A percentile compares a stretch with the other conserved stretches of the same genome.
Evolutionary conservation across 2,888 invertebrate genomes (phyloP).

Genomic region (Thecocarcelia acutangulata): DNA sequence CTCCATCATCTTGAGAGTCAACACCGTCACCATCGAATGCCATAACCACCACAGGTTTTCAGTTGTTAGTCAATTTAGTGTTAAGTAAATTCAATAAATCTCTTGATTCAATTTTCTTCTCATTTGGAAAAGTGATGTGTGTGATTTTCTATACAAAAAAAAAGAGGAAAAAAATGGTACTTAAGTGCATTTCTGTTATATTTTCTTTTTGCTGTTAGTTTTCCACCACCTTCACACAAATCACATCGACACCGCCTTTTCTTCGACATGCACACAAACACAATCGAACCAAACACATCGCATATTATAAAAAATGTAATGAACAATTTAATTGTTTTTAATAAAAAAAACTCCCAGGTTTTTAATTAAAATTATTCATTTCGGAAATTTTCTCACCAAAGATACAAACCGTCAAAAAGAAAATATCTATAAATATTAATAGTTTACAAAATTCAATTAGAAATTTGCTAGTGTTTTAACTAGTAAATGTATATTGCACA

Average conservation of each 20-base stretch:
- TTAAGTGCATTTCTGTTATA: slow-evolving; percentile 7
- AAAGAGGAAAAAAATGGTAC: neutral
- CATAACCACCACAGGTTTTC: slow-evolving; percentile 1
- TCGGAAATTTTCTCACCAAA: neutral
- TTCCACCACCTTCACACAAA: slow-evolving; percentile 45
- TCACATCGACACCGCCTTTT: slow-evolving; percentile 58
- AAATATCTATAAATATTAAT: no score
- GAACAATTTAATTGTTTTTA: neutral
- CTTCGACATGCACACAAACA: slow-evolving; percentile 54
- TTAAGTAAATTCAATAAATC: slow-evolving; percentile 46
- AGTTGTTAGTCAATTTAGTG: slow-evolving; percentile 23
- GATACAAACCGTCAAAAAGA: neutral
- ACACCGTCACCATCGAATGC: slow-evolving; percentile 3
- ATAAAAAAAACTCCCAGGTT: slow-evolving; percentile 10
- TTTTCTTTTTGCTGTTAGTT: slow-evolving; percentile 49
- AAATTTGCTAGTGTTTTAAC: no score
- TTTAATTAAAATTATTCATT: neutral
- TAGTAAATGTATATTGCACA: neutral
- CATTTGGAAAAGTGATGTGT: slow-evolving; percentile 12
- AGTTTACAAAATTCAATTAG: no score
- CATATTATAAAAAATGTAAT: slow-evolving; percentile 12
- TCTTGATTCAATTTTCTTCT: slow-evolving; percentile 38
- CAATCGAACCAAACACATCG: neutral
- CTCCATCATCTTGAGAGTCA: slow-evolving; percentile 20
- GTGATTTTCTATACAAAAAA: slow-evolving; percentile 43